Evolutionary conservation across 2,113 vertebrate genomes (phyloP).

Genomic region (Poeciliopsis occidentalis): DNA sequence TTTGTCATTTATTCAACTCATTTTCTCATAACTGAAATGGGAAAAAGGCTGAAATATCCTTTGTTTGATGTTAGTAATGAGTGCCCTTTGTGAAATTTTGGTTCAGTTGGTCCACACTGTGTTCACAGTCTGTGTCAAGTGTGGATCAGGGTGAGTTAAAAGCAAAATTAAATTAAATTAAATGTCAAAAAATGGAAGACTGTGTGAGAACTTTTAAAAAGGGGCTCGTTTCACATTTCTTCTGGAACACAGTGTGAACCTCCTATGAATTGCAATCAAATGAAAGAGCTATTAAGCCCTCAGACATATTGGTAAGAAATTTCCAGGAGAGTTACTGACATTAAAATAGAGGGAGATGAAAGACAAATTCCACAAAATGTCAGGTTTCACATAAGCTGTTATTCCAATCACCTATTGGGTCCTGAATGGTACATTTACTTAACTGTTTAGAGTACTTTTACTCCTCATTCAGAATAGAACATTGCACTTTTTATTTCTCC

Average conservation of each 20-base stretch:
- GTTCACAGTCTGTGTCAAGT: conserved; percentile 37
- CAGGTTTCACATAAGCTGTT: conserved; percentile 28
- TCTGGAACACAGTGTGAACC: conserved; percentile 34
- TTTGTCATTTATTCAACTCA: neutral
- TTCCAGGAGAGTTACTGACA: conserved; percentile 17
- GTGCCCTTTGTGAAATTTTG: neutral
- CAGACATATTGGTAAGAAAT: conserved; percentile 18
- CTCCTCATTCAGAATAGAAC: neutral
- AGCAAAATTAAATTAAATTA: conserved; percentile 73
- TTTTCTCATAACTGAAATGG: neutral
- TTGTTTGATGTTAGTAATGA: no score
- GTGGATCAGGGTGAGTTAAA: conserved; percentile 38
- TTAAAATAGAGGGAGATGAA: conserved; percentile 24
- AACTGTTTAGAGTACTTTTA: neutral
- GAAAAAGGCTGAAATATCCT: conserved; percentile 4
- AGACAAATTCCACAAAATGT: conserved; percentile 26
- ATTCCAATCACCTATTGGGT: conserved; percentile 2
- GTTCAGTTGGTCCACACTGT: conserved; percentile 33
- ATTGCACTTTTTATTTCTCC: neutral
- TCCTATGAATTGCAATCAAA: conserved; percentile 29
- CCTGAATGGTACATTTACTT: conserved; percentile 6
- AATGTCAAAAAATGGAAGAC: conserved; percentile 60
- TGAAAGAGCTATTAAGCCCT: conserved; percentile 16
- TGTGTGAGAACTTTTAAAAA: conserved; percentile 27
- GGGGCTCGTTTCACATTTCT: conserved; percentile 51